Percentiles rank a stretch among this genome's conserved stretches.
phyloP scores from a whole-genome alignment of 2,888 invertebrate species.

The Melinaea menophilus region DNA sequence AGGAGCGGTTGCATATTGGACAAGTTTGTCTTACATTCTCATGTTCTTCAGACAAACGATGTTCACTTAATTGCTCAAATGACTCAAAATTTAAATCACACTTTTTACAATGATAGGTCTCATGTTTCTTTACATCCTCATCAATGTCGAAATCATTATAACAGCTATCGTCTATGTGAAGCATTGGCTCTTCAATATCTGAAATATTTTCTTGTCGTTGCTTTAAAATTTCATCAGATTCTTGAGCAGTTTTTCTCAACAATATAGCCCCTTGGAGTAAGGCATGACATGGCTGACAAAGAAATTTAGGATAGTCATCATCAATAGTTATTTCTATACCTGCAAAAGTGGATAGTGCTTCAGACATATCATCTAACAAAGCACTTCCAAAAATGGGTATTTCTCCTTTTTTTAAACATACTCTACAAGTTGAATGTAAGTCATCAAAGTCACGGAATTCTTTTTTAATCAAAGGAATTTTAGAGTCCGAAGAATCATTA shows the following conservation, averaged over 20 bases:
- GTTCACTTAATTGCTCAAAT: slow-evolving; percentile 52
- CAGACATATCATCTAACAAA: slow-evolving; percentile 42
- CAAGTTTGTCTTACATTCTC: slow-evolving; percentile 54
- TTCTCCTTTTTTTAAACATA: slow-evolving; percentile 61
- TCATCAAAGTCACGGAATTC: slow-evolving; percentile 24
- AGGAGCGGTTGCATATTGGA: slow-evolving; percentile 57
- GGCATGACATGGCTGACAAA: slow-evolving; percentile 55
- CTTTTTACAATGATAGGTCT: slow-evolving; percentile 45
- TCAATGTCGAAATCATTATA: slow-evolving; percentile 28
- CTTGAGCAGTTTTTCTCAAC: slow-evolving; percentile 60
- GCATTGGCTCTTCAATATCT: slow-evolving; percentile 21
- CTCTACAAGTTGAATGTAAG: slow-evolving; percentile 45
- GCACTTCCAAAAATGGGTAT: slow-evolving; percentile 52
- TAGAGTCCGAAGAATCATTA: slow-evolving; percentile 2
- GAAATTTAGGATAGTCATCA: slow-evolving; percentile 56
- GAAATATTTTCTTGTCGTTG: slow-evolving; percentile 32
- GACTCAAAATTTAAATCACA: slow-evolving; percentile 54
- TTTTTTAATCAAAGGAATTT: slow-evolving; percentile 17
- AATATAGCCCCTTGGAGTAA: slow-evolving; percentile 58
- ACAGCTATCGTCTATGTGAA: slow-evolving; percentile 10
- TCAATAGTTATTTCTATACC: slow-evolving; percentile 48
- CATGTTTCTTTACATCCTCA: slow-evolving; percentile 30
- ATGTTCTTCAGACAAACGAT: slow-evolving; percentile 55
- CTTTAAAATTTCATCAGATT: slow-evolving; percentile 49
- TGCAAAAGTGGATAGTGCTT: slow-evolving; percentile 46